Percentiles rank a stretch among this genome's conserved stretches.
phyloP scores from a whole-genome alignment of 2,888 invertebrate species.

The Ypsolopha scabrella region DNA sequence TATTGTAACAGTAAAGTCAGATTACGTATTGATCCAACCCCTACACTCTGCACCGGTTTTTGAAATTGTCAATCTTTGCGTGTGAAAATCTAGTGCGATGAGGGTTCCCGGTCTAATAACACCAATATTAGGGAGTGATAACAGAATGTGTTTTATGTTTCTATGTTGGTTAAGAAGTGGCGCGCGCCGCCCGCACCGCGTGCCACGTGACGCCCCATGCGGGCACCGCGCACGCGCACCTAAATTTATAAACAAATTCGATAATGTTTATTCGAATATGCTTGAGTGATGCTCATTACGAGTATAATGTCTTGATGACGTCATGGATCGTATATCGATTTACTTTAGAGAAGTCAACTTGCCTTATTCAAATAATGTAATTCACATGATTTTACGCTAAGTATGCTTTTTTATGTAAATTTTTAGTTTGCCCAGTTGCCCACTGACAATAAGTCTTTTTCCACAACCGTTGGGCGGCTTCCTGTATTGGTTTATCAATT shows the following conservation, averaged over 20 bases:
- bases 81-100: conserved; percentile 55
- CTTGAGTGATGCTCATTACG: background rate
- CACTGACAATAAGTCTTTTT: no score
- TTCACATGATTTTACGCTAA: background rate
- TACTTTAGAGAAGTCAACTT: no score
- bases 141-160: conserved; percentile 13
- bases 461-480: no score
- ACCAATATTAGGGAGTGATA: conserved; percentile 38
- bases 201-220: conserved; percentile 39
- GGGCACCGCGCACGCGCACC: conserved; percentile 20
- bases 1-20: no score
- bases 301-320: no score
- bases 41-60: no score
- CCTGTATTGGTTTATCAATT: no score
- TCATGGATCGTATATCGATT: no score
- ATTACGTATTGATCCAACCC: no score
- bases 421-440: no score
- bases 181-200: conserved; percentile 17
- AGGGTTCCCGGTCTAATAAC: conserved; percentile 38
- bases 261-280: background rate
- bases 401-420: background rate
- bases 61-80: conserved; percentile 15
- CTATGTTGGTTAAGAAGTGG: background rate
- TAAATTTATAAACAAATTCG: conserved; percentile 17
- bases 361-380: background rate